Conservation (phyloP, 2,113 vertebrate species). For the Elephas maximus region DNA sequence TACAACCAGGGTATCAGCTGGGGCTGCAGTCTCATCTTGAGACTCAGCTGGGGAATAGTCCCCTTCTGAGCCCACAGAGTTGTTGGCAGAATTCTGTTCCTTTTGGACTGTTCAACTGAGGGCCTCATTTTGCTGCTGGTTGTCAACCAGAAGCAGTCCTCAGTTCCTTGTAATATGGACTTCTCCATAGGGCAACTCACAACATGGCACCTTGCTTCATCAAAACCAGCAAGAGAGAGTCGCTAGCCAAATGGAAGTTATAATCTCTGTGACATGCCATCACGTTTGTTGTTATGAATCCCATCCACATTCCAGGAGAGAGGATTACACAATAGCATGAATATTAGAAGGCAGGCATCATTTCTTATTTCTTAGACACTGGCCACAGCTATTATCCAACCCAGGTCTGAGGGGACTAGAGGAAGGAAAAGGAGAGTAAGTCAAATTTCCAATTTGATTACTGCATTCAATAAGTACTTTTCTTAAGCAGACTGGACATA, state of each 20-base stretch:
- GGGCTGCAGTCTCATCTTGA: background rate
- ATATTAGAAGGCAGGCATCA: background rate
- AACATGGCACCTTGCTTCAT: background rate
- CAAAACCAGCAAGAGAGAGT: background rate
- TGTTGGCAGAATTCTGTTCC: background rate
- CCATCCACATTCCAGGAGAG: background rate
- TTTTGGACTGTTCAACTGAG: background rate
- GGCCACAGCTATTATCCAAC: background rate
- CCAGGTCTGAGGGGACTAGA: background rate
- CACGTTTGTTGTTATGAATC: background rate
- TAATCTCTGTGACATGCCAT: background rate
- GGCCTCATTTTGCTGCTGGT: background rate
- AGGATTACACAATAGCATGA: background rate
- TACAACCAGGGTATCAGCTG: background rate
- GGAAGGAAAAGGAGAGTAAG: background rate
- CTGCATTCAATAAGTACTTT: background rate
- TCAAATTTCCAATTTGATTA: background rate
- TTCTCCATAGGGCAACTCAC: background rate
- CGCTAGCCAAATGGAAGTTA: background rate
- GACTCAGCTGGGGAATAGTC: background rate
- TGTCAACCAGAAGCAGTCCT: background rate
- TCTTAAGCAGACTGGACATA: background rate
- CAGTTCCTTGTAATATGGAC: background rate
- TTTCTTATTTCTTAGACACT: no score
- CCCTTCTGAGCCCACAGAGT: background rate